These are phyloP conservation scores for Pterobdella sp. DNA, from an alignment of 2,888 invertebrate genomes.

Conservation along the genomic window DNA sequence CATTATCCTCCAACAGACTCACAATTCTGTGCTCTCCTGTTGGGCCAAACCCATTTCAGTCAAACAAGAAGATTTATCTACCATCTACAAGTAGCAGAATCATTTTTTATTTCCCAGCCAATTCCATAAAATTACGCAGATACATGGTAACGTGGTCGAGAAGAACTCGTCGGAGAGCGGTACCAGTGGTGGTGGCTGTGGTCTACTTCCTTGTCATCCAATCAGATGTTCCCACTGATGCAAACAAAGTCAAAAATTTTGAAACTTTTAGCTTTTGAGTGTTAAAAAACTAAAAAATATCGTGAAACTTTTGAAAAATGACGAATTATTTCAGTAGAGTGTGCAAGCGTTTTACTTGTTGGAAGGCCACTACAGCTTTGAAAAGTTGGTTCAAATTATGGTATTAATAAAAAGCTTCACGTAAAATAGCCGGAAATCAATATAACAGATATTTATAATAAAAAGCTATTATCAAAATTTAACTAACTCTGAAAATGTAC, in stretches of 20 bases:
- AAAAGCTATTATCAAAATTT: too few relatives aligned
- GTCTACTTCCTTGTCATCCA: neutral
- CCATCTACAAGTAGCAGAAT: neutral
- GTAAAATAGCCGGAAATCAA: too few relatives aligned
- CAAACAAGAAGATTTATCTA: neutral
- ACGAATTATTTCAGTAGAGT: neutral
- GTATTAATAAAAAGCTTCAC: neutral
- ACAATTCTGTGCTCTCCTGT: neutral
- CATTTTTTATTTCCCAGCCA: too few relatives aligned
- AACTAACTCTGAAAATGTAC: too few relatives aligned
- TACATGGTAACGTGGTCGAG: conserved; percentile 3
- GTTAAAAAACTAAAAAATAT: neutral
- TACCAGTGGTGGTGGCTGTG: neutral
- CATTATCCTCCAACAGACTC: neutral
- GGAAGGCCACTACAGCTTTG: neutral
- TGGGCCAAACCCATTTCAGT: neutral
- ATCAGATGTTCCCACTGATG: neutral
- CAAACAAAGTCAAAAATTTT: neutral
- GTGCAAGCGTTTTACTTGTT: neutral
- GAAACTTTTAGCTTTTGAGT: neutral
- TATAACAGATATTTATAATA: too few relatives aligned
- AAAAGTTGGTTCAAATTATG: neutral
- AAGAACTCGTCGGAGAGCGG: neutral
- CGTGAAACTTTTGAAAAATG: neutral
- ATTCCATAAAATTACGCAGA: neutral